phyloP scores from a whole-genome alignment of 2,888 invertebrate species.

The Ditula angustiorana region DNA sequence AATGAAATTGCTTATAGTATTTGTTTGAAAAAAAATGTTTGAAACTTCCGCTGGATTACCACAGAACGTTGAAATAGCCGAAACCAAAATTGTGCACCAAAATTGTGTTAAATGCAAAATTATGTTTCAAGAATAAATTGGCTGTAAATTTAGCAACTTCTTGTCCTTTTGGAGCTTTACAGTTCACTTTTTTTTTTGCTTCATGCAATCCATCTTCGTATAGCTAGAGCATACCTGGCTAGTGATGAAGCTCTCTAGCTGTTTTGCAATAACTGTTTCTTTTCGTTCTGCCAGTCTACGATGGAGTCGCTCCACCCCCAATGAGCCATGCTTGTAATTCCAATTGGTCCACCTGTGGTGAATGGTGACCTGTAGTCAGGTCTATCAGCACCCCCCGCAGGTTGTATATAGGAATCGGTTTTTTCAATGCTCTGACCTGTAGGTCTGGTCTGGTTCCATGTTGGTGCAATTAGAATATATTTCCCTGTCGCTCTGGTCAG shows the following conservation, averaged over 20 bases:
- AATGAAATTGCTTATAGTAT: constrained; percentile 20
- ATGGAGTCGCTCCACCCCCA: constrained; percentile 3
- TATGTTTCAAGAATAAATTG: constrained; percentile 1
- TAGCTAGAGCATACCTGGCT: not conserved
- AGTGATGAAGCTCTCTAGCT: constrained; percentile 2
- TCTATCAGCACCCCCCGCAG: not conserved
- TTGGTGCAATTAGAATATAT: constrained; percentile 42
- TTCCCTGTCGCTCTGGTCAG: constrained; percentile 40
- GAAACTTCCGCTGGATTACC: no score
- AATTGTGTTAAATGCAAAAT: no score
- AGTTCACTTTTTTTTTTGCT: not conserved
- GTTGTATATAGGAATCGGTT: constrained; percentile 24
- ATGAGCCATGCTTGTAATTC: constrained; percentile 2
- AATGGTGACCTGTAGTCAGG: not conserved
- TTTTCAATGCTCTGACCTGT: constrained; percentile 34
- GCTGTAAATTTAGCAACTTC: constrained; percentile 33
- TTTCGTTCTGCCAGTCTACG: not conserved
- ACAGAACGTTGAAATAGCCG: no score
- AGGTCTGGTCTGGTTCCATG: constrained; percentile 44
- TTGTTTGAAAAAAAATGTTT: no score
- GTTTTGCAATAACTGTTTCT: not conserved
- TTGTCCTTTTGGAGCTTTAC: constrained; percentile 11
- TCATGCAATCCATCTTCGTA: not conserved
- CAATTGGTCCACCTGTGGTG: not conserved
- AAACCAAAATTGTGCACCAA: no score